Evolutionary conservation across 2,888 invertebrate species (phyloP), one percentile per base, ranked within the genome.

Genomic region (Hartigia nigra): DNA sequence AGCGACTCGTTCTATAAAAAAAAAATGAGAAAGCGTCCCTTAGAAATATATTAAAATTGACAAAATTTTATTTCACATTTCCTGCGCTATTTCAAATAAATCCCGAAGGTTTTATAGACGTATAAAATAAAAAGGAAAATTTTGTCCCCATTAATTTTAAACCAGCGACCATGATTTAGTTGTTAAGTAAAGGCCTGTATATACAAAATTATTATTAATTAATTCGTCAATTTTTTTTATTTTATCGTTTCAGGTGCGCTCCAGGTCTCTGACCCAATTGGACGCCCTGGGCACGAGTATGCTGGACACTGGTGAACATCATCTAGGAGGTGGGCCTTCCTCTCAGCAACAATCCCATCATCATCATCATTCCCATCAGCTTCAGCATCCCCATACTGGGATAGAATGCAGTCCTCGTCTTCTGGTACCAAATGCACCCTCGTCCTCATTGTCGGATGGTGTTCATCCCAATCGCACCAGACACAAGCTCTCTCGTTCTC

Each of bases 211-310:
- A n/a, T n/a, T n/a, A n/a, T n/a, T n/a, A 70, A 74, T 69, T 39
- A 74, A 78, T 36, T 75, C 34, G 1, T 34, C 4, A 4, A 4
- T 74, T 35, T 39, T 11, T 76, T 12, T 70, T 32, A 14, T 5
- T n/a, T 23, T 72, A 55, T 37, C 37, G 80, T 93, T 92, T 23
- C 92, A 95, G 95, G 94, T 95, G 87, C 95, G 95, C 89, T 95
- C 95, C 82, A 94, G 95, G 90, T 95, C 95, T 91, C 92, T 95
- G 88, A 95, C 95, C 84, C 95, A 95, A 91, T 93, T 95, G 91
- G 95, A 95, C 92, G 93, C 93, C 84, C 92, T 95, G 88, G 94
- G 95, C 89, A 92, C 93, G 84, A 89, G 87, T 80, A 90, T 91
- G 91, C 86, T 91, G 85, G 90, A 91, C 81, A 87, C 89, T 74